Percentiles rank a stretch among this genome's conserved stretches.
Evolutionary conservation across 2,113 vertebrate species (phyloP).

Genomic region (Ailurus styani): DNA sequence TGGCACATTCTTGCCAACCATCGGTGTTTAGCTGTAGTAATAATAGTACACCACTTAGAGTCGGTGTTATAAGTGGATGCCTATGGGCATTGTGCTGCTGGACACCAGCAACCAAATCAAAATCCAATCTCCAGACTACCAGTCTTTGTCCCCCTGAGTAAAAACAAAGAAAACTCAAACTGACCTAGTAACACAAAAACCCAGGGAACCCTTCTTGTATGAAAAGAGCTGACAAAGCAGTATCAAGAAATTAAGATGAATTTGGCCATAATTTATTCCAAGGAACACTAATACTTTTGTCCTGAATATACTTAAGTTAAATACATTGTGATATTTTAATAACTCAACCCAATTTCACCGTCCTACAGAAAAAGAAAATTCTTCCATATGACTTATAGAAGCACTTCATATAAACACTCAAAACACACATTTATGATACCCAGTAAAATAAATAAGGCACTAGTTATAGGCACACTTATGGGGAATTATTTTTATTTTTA

Average conservation of each 20-base stretch:
- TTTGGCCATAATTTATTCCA: background rate
- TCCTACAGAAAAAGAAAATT: constrained; percentile 35
- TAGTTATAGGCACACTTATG: background rate
- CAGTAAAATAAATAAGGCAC: background rate
- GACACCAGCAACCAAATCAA: constrained; percentile 28
- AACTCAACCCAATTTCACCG: background rate
- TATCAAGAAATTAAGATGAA: background rate
- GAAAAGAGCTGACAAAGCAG: background rate
- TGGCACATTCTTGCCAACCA: background rate
- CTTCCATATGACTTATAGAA: background rate
- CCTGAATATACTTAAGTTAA: background rate
- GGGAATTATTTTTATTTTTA: background rate
- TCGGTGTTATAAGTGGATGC: background rate
- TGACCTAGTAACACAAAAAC: background rate
- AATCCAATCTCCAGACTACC: background rate
- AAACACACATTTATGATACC: background rate
- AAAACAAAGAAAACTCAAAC: constrained; percentile 4
- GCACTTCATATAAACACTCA: constrained; percentile 2
- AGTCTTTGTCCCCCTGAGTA: background rate
- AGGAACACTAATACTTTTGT: background rate
- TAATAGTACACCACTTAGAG: constrained; percentile 24
- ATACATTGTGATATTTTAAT: background rate
- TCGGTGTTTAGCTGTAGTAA: constrained; percentile 45
- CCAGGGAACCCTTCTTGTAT: background rate
- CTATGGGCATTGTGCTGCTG: background rate